phyloP scores from a whole-genome alignment of 2,113 vertebrate genomes.

The Passer domesticus region DNA sequence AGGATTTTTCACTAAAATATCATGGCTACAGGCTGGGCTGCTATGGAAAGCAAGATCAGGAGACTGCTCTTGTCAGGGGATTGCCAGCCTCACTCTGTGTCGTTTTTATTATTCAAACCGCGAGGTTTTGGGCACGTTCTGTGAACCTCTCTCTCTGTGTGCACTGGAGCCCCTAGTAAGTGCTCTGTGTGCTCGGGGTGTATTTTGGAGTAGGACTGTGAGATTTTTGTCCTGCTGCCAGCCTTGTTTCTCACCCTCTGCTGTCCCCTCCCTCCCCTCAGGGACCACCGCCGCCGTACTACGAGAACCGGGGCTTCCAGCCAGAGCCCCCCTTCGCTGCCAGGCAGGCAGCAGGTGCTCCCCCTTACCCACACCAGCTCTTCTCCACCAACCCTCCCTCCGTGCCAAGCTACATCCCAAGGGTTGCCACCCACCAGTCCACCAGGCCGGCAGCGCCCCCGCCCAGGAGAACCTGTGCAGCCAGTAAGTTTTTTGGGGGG shows the following conservation, averaged over 20 bases:
- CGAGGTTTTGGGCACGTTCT: neutral
- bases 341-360: neutral
- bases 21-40: neutral
- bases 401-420: conserved; percentile 63
- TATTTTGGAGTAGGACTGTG: neutral
- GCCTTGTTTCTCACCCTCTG: neutral
- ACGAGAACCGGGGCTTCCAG: conserved; percentile 77
- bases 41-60: neutral
- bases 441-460: neutral
- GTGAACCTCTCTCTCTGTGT: neutral
- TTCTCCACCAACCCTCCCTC: neutral
- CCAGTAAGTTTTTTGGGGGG: conserved; percentile 53
- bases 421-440: conserved; percentile 21
- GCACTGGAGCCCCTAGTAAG: neutral
- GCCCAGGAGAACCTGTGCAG: neutral
- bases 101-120: neutral
- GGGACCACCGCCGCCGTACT: conserved; percentile 53
- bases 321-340: conserved; percentile 14
- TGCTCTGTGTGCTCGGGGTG: fast-evolving
- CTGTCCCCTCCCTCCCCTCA: neutral
- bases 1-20: no score
- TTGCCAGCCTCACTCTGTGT: neutral
- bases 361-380: neutral
- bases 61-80: neutral
- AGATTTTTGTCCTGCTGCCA: neutral